Conservation (phyloP, 2,113 vertebrate genomes). For the Sapayoa aenigma region DNA sequence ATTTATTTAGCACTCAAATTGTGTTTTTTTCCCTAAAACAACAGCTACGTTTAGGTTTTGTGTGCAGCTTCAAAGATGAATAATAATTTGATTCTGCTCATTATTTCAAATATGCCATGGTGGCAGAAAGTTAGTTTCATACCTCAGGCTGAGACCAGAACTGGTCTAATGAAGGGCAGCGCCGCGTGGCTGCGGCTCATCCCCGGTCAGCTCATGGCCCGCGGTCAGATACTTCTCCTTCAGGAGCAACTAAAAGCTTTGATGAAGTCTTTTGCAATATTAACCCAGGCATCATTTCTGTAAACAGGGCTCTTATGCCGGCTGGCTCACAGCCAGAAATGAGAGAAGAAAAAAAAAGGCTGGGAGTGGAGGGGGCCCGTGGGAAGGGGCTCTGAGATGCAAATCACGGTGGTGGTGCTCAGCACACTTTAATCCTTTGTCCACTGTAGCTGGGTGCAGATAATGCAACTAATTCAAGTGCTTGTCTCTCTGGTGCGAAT, state of each 20-base stretch:
- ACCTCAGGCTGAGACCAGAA: constrained; percentile 4
- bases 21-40: not conserved
- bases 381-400: constrained; percentile 53
- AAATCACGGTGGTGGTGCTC: constrained; percentile 20
- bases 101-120: not conserved
- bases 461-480: constrained; percentile 44
- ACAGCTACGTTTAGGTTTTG: not conserved
- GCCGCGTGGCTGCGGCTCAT: not conserved
- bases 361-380: not conserved
- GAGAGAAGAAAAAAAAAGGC: not conserved
- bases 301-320: not conserved
- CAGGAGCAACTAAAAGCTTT: not conserved
- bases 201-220: not conserved
- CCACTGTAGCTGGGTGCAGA: constrained; percentile 20
- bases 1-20: not conserved
- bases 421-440: constrained; percentile 58
- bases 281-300: constrained; percentile 22
- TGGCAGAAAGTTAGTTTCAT: not conserved
- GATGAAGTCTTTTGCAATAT: constrained; percentile 12
- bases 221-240: not conserved
- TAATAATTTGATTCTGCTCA: not conserved
- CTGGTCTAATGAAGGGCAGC: not conserved
- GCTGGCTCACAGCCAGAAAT: not conserved
- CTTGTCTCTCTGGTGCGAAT: constrained; percentile 39
- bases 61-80: not conserved